Evolutionary conservation across 2,797 vertebrate genomes (phyloP).

Genomic region (Okamejei kenojei): DNA sequence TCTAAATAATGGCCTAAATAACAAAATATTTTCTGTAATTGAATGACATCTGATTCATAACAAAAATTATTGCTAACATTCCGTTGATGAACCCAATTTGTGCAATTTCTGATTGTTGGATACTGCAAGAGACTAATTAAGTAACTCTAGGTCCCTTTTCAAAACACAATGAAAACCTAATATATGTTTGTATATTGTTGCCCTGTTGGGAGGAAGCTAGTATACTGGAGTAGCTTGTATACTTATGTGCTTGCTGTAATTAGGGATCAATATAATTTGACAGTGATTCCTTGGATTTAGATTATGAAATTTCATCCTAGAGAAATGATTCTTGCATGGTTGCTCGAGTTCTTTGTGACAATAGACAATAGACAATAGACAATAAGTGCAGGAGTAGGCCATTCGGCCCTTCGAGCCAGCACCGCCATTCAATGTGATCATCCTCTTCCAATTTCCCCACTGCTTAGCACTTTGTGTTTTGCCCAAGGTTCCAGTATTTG

Average conservation of each 20-base stretch:
- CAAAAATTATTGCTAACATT: background rate
- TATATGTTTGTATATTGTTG: background rate
- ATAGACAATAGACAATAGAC: too few species aligned
- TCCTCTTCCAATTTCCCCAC: too few species aligned
- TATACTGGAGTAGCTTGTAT: background rate
- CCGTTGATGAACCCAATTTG: background rate
- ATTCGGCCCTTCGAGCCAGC: too few species aligned
- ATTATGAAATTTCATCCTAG: background rate
- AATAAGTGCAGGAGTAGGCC: too few species aligned
- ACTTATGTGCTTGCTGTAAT: background rate
- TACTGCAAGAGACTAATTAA: background rate
- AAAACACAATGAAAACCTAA: background rate
- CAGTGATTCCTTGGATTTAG: background rate
- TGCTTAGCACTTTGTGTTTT: too few species aligned
- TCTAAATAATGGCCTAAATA: background rate
- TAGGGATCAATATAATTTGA: background rate
- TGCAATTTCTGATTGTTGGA: background rate
- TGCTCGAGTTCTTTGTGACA: background rate
- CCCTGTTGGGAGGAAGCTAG: background rate
- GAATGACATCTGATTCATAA: background rate
- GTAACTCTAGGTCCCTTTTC: background rate
- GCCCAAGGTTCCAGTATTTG: too few species aligned
- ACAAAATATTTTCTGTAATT: background rate
- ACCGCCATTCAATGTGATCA: too few species aligned
- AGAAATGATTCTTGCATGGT: background rate